Base-by-base conservation (phyloP, 2,888 invertebrate species). In the Lathronympha strigana region DNA sequence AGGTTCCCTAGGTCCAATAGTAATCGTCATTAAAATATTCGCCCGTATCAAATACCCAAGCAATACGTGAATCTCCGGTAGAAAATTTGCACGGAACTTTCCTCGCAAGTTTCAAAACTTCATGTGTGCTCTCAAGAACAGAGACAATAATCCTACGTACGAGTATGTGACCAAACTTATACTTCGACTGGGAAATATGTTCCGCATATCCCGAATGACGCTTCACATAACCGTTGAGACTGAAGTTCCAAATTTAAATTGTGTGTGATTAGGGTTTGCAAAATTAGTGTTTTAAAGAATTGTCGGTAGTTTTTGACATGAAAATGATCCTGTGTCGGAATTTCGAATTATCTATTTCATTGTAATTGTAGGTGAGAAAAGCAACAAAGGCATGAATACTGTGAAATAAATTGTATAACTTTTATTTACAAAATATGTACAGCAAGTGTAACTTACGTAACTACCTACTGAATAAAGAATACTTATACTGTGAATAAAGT, bases 331-430 rank as follows among this genome's bases (percentile, higher is more conserved):
- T n/a, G n/a, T n/a, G n/a, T n/a, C n/a, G n/a, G n/a, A n/a, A n/a
- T n/a, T n/a, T n/a, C n/a, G n/a, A n/a, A n/a, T n/a, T n/a, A n/a
- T n/a, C n/a, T n/a, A n/a, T n/a, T n/a, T n/a, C n/a, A n/a, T n/a
- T n/a, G n/a, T n/a, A n/a, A 13, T 36, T 36, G n/a, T 36, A n/a
- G n/a, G n/a, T 36, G n/a, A 40, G 8, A 40, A 54, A 54, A 21
- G 23, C 23, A 54, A 40, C 54, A 54, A 54, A 54, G 38, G 21
- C 17, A 54, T 54, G 54, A 54, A 54, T 40, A 40, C 23, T n/a
- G n/a, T n/a, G 36, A n/a, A n/a, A n/a, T n/a, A n/a, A n/a, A n/a
- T n/a, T n/a, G n/a, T n/a, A n/a, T n/a, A n/a, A n/a, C n/a, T n/a
- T n/a, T n/a, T n/a, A n/a, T n/a, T n/a, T n/a, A n/a, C n/a, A n/a